Evolutionary conservation across 1,140 invertebrate genomes (phyloP).

Genomic region (Macrotrachela quadricornifera): DNA sequence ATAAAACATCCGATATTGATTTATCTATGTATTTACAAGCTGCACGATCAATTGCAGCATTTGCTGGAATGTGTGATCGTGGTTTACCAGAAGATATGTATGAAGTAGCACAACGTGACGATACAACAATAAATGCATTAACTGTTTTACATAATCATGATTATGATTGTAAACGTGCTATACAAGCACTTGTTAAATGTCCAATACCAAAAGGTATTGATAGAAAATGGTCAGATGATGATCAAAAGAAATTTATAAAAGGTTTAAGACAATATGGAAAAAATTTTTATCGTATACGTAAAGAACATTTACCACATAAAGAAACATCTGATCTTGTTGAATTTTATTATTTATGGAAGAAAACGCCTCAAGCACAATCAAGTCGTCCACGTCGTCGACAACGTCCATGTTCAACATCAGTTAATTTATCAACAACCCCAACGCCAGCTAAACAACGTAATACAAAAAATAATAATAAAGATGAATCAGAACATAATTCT

Average conservation of each 20-base stretch:
- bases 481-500: too few relatives aligned
- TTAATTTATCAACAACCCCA: neutral
- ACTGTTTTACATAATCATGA: conserved; percentile 45
- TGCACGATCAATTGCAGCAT: conserved; percentile 54
- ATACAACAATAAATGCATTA: conserved; percentile 88
- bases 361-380: conserved; percentile 71
- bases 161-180: conserved; percentile 20
- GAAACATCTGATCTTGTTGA: conserved; percentile 58
- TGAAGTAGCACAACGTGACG: conserved; percentile 82
- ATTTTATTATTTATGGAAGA: conserved; percentile 99
- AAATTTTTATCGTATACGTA: conserved; percentile 91
- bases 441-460: neutral
- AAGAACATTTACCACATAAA: conserved; percentile 57
- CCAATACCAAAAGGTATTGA: conserved; percentile 62
- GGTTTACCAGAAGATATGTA: conserved; percentile 36
- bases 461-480: neutral
- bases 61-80: conserved; percentile 90
- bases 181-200: conserved; percentile 78
- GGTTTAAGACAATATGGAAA: conserved; percentile 91
- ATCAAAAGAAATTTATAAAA: conserved; percentile 82
- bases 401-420: conserved; percentile 50
- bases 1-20: conserved; percentile 46
- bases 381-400: conserved; percentile 60
- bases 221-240: conserved; percentile 64
- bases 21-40: conserved; percentile 88